Evolutionary conservation across 2,113 vertebrate genomes (phyloP), one percentile per base, ranked within the genome.

Genomic region (Sceloporus tristichus): DNA sequence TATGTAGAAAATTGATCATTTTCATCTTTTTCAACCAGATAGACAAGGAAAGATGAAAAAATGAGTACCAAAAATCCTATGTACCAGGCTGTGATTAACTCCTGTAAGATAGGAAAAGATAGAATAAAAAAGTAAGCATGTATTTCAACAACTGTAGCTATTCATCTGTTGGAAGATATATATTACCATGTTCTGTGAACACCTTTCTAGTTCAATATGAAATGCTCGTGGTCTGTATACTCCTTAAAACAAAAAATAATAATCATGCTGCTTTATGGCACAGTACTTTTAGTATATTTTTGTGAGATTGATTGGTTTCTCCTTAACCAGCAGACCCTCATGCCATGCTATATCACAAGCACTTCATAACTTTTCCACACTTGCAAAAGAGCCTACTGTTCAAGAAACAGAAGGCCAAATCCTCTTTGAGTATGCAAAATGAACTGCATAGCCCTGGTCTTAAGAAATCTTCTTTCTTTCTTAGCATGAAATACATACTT

Each of bases 51-150:
- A 25, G 99, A 99, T 66, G 99, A 99, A 97, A 99, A 99, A 96
- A 99, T 99, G 92, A 99, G 98, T 73, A 99, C 98, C 95, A 99
- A 95, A 97, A 99, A 99, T 95, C 99, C 99, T 87, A 99, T 99
- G 96, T 99, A 99, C 99, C 99, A 99, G 90, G 99, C 99, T 23
- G 99, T 99, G 87, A 99, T 99, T 96, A 99, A 97, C 94, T 99
- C 99, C 99, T 99, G 94, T 79, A 84, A 42, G 65, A 92, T 79
- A 92, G 90, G 95, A 97, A 90, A 96, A 85, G 92, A 85, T 86
- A 75, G 11, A 3, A 79, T 85, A 81, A 81, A 91, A 92, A 42
- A 90, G 75, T 54, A 7, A 90, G 34, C 80, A 90, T 53, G 25
- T 40, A 23, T 84, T 84, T 88, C 80, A 73, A 40, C 18, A 56